A percentile compares a stretch with the other conserved stretches of the same genome.
Conservation (phyloP, 2,888 invertebrate genomes). For the Arrhopalites spinosus region DNA sequence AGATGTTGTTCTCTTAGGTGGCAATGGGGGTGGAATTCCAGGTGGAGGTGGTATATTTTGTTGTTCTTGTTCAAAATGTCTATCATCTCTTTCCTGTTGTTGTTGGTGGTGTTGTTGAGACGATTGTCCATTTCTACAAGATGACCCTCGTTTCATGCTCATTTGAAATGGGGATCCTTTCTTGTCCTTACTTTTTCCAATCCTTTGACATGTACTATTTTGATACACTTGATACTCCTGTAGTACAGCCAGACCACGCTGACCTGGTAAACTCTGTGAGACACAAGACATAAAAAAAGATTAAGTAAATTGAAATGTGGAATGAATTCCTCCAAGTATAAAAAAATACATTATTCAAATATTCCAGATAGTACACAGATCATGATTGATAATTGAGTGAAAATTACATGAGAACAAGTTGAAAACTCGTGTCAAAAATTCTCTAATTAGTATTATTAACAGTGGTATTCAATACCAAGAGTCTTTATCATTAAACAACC, state of each 20-base stretch:
- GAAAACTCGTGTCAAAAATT: background rate
- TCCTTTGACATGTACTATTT: conserved; percentile 18
- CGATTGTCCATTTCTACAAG: background rate
- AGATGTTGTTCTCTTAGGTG: conserved; percentile 48
- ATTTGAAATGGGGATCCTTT: background rate
- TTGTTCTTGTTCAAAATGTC: background rate
- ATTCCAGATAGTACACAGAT: background rate
- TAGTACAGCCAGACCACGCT: conserved; percentile 23
- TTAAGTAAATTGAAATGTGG: no score
- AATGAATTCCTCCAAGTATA: no score
- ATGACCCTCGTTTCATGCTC: conserved; percentile 14
- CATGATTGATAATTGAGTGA: background rate
- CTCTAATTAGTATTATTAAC: background rate
- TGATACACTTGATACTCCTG: conserved; percentile 30
- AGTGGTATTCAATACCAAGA: background rate
- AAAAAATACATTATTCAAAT: background rate
- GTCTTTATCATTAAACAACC: background rate
- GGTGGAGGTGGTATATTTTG: conserved; percentile 15
- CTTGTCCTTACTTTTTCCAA: background rate
- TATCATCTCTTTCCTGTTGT: background rate
- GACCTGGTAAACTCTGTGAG: conserved; percentile 27
- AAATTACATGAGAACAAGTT: background rate
- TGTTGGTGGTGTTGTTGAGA: background rate
- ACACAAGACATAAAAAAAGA: background rate
- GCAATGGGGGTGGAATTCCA: conserved; percentile 43